Evolutionary conservation across 2,797 vertebrate genomes (phyloP).

Genomic region (Spondyliosoma cantharus): DNA sequence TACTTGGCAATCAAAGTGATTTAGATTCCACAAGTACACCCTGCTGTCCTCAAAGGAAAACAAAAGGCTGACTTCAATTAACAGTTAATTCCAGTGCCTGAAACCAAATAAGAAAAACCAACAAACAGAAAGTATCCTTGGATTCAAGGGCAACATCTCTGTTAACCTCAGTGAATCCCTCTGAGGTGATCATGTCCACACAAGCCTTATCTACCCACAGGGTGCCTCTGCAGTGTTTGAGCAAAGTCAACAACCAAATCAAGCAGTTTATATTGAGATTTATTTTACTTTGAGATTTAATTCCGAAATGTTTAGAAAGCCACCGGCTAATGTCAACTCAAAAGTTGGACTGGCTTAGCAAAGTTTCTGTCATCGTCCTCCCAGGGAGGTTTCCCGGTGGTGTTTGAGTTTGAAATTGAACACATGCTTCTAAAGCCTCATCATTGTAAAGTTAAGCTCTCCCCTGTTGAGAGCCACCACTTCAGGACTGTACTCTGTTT

Average conservation of each 20-base stretch:
- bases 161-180: conserved; percentile 60
- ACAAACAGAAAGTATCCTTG: conserved; percentile 68
- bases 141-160: conserved; percentile 61
- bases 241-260: conserved; percentile 71
- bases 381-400: conserved; percentile 48
- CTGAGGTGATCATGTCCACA: conserved; percentile 50
- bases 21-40: conserved; percentile 46
- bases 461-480: conserved; percentile 54
- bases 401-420: conserved; percentile 76
- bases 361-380: conserved; percentile 64
- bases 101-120: conserved; percentile 61
- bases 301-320: conserved; percentile 72
- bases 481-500: conserved; percentile 64
- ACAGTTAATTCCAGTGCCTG: conserved; percentile 47
- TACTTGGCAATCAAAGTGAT: conserved; percentile 58
- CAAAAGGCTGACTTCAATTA: conserved; percentile 59
- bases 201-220: conserved; percentile 20
- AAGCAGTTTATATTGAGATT: conserved; percentile 67
- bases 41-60: conserved; percentile 55
- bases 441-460: conserved; percentile 62
- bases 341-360: conserved; percentile 40
- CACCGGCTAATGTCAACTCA: conserved; percentile 63
- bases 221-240: conserved; percentile 53
- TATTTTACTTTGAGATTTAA: conserved; percentile 73
- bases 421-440: conserved; percentile 63